These are phyloP conservation scores for Hesperophylax magnus DNA, from an alignment of 1,140 invertebrate genomes.

Conservation along the genomic window DNA sequence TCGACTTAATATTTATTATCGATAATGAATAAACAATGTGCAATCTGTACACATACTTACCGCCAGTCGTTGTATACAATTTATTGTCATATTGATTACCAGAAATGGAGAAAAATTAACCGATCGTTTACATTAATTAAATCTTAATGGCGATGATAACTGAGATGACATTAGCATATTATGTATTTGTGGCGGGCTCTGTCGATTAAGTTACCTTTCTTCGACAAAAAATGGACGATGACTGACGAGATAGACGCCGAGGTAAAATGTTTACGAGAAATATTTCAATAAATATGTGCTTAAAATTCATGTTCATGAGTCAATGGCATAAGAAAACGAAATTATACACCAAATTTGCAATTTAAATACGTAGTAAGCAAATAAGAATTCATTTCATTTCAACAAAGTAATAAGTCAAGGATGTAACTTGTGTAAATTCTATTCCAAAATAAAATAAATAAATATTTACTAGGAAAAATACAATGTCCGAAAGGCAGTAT, in stretches of 20 bases:
- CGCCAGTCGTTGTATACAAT: not conserved
- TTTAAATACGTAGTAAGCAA: slow-evolving; percentile 1
- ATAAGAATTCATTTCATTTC: not conserved
- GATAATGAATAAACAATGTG: too few species aligned
- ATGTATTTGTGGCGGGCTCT: not conserved
- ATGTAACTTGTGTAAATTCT: too few species aligned
- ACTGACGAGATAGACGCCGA: not conserved
- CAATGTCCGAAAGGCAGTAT: too few species aligned
- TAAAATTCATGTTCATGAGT: slow-evolving; percentile 27
- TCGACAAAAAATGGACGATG: slow-evolving; percentile 2
- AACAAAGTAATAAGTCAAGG: too few species aligned
- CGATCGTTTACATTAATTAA: slow-evolving; percentile 26
- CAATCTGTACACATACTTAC: not conserved
- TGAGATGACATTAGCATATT: slow-evolving; percentile 21
- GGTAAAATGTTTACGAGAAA: slow-evolving; percentile 6
- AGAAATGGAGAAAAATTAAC: slow-evolving; percentile 18
- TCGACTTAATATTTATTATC: too few species aligned
- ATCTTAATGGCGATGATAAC: slow-evolving; percentile 24
- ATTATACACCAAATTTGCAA: slow-evolving; percentile 6
- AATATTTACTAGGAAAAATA: too few species aligned
- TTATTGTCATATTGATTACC: slow-evolving; percentile 30
- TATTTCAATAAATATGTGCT: slow-evolving; percentile 26
- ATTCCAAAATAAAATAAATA: too few species aligned
- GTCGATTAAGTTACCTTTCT: slow-evolving; percentile 1
- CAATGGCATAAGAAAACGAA: slow-evolving; percentile 9